These are phyloP conservation scores for Ageneiosus marmoratus DNA, from an alignment of 2,113 vertebrate species.

Conservation along the genomic window DNA sequence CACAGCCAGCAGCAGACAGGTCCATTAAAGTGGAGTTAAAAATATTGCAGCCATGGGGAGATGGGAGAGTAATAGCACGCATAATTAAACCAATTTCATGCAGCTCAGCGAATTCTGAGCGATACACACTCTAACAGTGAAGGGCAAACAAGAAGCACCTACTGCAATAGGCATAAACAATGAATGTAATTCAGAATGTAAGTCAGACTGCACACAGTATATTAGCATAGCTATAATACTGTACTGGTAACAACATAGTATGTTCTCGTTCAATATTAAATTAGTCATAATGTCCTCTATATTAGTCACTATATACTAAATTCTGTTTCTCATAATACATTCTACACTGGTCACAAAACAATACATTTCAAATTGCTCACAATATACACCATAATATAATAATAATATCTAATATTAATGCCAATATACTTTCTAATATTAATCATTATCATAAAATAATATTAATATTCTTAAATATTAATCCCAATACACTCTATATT, in stretches of 20 bases:
- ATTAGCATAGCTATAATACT: neutral
- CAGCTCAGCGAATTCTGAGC: slow-evolving; percentile 24
- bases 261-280: neutral
- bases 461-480: neutral
- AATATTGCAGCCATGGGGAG: slow-evolving; percentile 30
- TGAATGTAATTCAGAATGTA: too few species aligned
- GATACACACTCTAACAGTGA: neutral
- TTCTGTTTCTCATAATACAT: neutral
- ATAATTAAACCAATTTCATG: slow-evolving; percentile 31
- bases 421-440: neutral
- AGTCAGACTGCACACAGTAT: neutral
- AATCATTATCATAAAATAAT: neutral
- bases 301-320: neutral
- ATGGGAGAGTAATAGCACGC: slow-evolving; percentile 29
- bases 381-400: neutral
- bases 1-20: slow-evolving; percentile 28
- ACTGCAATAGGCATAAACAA: neutral
- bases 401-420: neutral
- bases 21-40: slow-evolving; percentile 34
- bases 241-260: neutral
- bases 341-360: neutral
- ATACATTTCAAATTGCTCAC: neutral
- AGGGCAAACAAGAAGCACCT: slow-evolving; percentile 26
- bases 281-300: neutral
- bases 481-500: neutral